These are phyloP conservation scores for Melanotaenia maccullochi DNA, from an alignment of 2,797 vertebrate species.

Conservation along the genomic window DNA sequence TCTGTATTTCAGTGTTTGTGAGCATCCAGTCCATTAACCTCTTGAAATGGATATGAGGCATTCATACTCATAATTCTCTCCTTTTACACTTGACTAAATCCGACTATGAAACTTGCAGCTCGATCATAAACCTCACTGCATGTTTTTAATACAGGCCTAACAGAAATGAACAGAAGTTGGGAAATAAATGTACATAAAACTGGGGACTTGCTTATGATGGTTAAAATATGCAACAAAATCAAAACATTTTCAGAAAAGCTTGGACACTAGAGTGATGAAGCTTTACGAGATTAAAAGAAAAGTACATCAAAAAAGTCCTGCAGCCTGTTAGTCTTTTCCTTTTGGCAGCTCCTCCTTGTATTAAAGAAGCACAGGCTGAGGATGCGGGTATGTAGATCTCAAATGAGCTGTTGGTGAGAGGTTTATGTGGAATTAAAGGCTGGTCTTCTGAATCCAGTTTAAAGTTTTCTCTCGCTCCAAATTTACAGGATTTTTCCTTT, in stretches of 20 bases:
- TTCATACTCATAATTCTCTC: conserved; percentile 25
- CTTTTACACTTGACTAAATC: conserved; percentile 44
- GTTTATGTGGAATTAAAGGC: not conserved
- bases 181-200: not conserved
- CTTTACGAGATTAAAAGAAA: not conserved
- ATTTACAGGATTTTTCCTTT: not conserved
- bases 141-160: conserved; percentile 33
- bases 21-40: conserved; percentile 48
- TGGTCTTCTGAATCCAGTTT: not conserved
- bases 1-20: conserved; percentile 19
- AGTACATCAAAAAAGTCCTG: too few relatives aligned
- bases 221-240: not conserved
- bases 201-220: not conserved
- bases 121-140: conserved; percentile 18
- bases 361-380: not conserved
- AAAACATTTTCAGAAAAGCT: not conserved
- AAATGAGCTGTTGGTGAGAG: not conserved
- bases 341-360: too few relatives aligned
- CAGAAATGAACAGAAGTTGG: conserved; percentile 9
- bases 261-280: not conserved
- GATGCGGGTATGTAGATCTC: not conserved
- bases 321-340: too few relatives aligned
- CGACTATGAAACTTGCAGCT: conserved; percentile 40
- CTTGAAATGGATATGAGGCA: conserved; percentile 37
- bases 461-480: not conserved